Conservation (phyloP, 1,140 invertebrate species). For the Chrysopa pallens region DNA sequence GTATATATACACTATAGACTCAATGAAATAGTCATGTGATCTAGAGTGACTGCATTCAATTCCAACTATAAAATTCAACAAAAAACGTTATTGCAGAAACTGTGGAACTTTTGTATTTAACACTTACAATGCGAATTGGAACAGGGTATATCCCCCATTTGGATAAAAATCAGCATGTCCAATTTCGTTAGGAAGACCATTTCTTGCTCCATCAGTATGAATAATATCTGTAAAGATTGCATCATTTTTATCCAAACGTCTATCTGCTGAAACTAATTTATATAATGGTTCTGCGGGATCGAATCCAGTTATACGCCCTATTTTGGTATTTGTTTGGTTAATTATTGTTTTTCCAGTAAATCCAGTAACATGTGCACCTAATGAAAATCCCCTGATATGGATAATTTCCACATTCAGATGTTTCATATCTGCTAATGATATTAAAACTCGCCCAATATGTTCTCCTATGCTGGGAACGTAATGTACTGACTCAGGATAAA, state of each 20-base stretch:
- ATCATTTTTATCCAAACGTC: too few relatives aligned
- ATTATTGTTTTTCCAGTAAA: constrained; percentile 36
- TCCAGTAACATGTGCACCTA: constrained; percentile 59
- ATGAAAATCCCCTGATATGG: constrained; percentile 54
- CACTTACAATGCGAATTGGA: not conserved
- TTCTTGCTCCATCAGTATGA: too few relatives aligned
- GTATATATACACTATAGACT: too few relatives aligned
- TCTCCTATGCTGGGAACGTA: too few relatives aligned
- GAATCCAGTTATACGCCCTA: constrained; percentile 32
- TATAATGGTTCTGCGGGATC: constrained; percentile 51
- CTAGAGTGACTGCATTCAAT: constrained; percentile 19
- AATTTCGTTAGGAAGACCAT: too few relatives aligned
- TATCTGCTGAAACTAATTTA: constrained; percentile 3
- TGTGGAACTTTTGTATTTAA: not conserved
- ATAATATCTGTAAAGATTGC: too few relatives aligned
- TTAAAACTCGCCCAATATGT: too few relatives aligned
- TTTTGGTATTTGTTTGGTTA: constrained; percentile 15
- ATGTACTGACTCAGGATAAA: too few relatives aligned
- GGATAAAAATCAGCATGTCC: too few relatives aligned
- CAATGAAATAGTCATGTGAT: constrained; percentile 24
- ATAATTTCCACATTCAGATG: constrained; percentile 9
- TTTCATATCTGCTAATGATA: too few relatives aligned
- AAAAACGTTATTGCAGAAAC: not conserved
- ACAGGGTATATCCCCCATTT: not conserved
- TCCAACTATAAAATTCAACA: too few relatives aligned